Conservation (phyloP, 2,797 vertebrate genomes). For the Chelonia mydas region DNA sequence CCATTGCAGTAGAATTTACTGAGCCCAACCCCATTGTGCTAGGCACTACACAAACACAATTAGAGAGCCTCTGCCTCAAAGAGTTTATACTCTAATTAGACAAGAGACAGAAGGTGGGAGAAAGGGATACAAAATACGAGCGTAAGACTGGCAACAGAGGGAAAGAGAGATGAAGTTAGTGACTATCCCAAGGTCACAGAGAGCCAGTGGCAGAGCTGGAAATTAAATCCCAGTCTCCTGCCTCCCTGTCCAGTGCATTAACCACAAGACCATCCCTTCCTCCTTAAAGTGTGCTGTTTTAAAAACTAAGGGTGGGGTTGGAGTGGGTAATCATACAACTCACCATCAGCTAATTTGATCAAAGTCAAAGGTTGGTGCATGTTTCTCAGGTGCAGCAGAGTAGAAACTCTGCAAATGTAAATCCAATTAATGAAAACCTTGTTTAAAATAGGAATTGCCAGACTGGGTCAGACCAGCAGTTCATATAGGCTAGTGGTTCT, state of each 20-base stretch:
- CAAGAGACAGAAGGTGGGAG: background rate
- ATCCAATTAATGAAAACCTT: background rate
- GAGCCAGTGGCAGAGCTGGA: background rate
- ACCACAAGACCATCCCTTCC: background rate
- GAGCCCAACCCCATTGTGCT: too few relatives aligned
- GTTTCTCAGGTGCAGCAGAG: background rate
- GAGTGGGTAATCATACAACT: background rate
- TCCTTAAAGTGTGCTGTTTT: background rate
- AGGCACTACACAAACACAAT: too few relatives aligned
- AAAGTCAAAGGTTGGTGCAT: background rate
- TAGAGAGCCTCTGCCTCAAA: background rate
- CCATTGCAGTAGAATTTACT: background rate
- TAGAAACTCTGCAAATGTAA: background rate
- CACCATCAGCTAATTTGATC: background rate
- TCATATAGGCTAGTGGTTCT: background rate
- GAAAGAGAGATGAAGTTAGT: background rate
- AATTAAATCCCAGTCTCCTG: background rate
- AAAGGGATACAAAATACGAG: background rate
- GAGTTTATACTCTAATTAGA: background rate
- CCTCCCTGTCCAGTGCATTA: background rate
- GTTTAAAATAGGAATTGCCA: background rate
- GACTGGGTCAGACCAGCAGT: background rate
- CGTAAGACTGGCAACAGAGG: background rate
- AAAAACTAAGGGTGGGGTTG: background rate
- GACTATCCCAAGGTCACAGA: background rate